A percentile compares a stretch with the other conserved stretches of the same genome.
Conservation (phyloP, 2,888 invertebrate genomes). For the Orchesellides sinensis region DNA sequence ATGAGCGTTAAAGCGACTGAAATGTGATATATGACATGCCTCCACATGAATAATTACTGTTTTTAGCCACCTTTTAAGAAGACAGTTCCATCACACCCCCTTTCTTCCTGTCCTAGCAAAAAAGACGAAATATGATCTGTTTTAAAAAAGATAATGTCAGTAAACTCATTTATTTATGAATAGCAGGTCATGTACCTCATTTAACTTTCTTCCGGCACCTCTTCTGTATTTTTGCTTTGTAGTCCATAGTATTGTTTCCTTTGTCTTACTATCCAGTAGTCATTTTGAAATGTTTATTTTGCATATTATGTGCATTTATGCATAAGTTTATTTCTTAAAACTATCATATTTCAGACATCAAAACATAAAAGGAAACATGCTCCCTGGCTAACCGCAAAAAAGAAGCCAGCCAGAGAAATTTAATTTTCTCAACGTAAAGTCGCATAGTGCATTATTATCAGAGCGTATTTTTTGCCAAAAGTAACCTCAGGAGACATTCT, state of each 20-base stretch:
- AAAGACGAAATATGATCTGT: no score
- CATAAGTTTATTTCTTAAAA: no score
- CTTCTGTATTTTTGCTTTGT: not conserved
- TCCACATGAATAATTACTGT: conserved; percentile 25
- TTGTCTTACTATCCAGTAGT: not conserved
- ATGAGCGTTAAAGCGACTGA: no score
- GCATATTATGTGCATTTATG: not conserved
- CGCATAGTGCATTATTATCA: no score
- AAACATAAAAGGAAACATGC: no score
- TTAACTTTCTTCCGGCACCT: not conserved
- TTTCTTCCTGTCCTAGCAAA: not conserved
- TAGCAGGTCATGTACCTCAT: conserved; percentile 45
- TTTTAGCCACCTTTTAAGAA: not conserved
- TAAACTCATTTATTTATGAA: conserved; percentile 33
- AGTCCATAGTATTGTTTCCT: not conserved
- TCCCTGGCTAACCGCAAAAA: no score
- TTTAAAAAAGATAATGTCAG: conserved; percentile 9
- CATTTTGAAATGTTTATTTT: not conserved
- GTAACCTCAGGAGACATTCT: no score
- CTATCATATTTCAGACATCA: no score
- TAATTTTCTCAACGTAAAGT: no score
- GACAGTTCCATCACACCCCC: not conserved
- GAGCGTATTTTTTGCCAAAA: no score
- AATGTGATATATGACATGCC: no score
- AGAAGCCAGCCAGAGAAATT: no score